Conservation (phyloP, 2,888 invertebrate species). For the Acleris holmiana region DNA sequence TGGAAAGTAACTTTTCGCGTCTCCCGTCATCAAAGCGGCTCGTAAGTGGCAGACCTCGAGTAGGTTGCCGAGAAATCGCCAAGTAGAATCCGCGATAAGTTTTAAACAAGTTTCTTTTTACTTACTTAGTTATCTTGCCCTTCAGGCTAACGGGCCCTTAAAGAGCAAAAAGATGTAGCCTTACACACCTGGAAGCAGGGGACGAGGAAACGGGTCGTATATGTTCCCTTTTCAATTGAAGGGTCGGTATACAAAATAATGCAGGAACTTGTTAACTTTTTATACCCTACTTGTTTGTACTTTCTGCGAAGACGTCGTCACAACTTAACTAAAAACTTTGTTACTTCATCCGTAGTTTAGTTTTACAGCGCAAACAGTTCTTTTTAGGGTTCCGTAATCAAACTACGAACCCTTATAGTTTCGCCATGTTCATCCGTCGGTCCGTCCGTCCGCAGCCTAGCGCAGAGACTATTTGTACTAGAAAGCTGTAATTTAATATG, state of each 20-base stretch:
- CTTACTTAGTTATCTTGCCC: conserved; percentile 18
- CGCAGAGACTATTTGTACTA: no score
- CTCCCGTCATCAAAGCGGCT: conserved; percentile 6
- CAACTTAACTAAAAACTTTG: neutral
- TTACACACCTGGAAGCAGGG: conserved; percentile 16
- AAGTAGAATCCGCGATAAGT: conserved; percentile 17
- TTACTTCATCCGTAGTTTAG: conserved; percentile 1
- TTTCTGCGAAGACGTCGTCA: neutral
- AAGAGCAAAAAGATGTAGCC: conserved; percentile 7
- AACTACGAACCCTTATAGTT: no score
- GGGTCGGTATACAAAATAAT: conserved; percentile 21
- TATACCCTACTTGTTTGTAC: neutral
- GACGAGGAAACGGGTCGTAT: conserved; percentile 1
- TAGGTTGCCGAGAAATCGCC: conserved; percentile 11
- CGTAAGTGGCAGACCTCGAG: conserved; percentile 11
- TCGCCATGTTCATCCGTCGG: no score
- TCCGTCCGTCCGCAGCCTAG: no score
- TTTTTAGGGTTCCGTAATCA: no score
- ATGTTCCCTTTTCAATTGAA: conserved; percentile 19
- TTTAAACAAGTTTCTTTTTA: conserved; percentile 30
- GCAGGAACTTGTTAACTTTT: conserved; percentile 21
- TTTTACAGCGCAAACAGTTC: no score
- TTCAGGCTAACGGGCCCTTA: conserved; percentile 7
- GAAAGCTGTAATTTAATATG: no score
- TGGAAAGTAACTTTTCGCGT: conserved; percentile 12